A percentile compares a stretch with the other conserved stretches of the same genome.
Evolutionary conservation across 2,888 invertebrate genomes (phyloP).

Genomic region (Minunthozetes semirufus): DNA sequence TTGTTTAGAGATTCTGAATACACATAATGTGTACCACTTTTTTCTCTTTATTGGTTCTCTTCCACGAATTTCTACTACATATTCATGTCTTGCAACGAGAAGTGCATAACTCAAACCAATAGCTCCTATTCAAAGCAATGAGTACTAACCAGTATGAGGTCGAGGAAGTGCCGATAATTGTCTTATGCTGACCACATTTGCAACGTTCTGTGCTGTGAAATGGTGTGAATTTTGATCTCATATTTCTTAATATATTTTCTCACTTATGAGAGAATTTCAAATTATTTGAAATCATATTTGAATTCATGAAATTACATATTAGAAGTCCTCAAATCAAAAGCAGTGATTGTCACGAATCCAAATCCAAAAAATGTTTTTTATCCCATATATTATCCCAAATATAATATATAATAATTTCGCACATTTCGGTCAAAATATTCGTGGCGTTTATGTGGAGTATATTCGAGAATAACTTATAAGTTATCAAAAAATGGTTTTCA

Average conservation of each 20-base stretch:
- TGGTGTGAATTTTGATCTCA: background rate
- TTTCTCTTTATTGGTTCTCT: background rate
- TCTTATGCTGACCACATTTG: conserved; percentile 11
- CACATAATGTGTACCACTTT: conserved; percentile 12
- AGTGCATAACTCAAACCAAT: background rate
- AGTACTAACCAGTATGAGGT: background rate
- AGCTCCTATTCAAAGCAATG: background rate
- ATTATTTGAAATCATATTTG: background rate
- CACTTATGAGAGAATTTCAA: background rate
- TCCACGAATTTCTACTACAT: conserved; percentile 3
- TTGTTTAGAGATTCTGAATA: background rate
- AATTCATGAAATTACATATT: too few relatives aligned
- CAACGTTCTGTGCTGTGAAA: background rate
- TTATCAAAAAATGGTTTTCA: too few relatives aligned
- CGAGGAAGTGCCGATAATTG: conserved; percentile 4
- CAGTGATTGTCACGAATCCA: too few relatives aligned
- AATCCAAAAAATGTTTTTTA: too few relatives aligned
- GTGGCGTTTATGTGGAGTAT: too few relatives aligned
- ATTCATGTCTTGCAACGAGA: conserved; percentile 11
- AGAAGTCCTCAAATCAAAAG: too few relatives aligned
- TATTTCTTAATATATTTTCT: background rate
- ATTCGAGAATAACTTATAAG: too few relatives aligned
- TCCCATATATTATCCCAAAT: too few relatives aligned
- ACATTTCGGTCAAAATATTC: too few relatives aligned
- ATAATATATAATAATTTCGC: too few relatives aligned